Evolutionary conservation across 1,140 invertebrate genomes (phyloP).

Genomic region (Aricia agestis): DNA sequence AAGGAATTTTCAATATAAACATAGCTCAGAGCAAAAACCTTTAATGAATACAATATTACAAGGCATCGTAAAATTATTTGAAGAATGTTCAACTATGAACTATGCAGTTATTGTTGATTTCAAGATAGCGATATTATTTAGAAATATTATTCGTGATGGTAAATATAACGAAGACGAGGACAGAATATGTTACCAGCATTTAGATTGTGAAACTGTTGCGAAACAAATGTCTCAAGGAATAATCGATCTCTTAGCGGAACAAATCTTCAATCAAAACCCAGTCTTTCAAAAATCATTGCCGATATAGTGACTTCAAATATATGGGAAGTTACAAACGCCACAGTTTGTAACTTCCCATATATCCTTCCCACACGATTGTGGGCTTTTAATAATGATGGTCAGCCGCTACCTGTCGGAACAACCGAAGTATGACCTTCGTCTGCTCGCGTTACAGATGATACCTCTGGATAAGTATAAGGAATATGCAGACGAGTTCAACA

Average conservation of each 20-base stretch:
- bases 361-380: too few relatives aligned
- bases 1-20: not conserved
- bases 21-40: slow-evolving; percentile 5
- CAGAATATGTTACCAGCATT: slow-evolving; percentile 8
- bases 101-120: slow-evolving; percentile 33
- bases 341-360: too few relatives aligned
- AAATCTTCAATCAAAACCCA: too few relatives aligned
- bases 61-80: slow-evolving; percentile 26
- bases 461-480: not conserved
- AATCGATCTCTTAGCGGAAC: slow-evolving; percentile 29
- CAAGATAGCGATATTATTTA: slow-evolving; percentile 17
- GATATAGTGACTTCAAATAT: not conserved
- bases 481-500: not conserved
- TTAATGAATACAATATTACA: slow-evolving; percentile 25
- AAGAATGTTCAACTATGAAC: slow-evolving; percentile 24
- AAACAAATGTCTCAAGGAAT: slow-evolving; percentile 28
- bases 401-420: slow-evolving; percentile 20
- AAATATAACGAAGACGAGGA: slow-evolving; percentile 17
- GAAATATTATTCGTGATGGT: slow-evolving; percentile 21
- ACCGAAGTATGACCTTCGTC: slow-evolving; percentile 16
- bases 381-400: slow-evolving; percentile 11
- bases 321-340: not conserved
- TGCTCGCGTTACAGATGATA: slow-evolving; percentile 20
- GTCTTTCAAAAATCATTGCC: slow-evolving; percentile 21
- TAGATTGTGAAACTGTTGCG: slow-evolving; percentile 26